These are phyloP conservation scores for Bothrops jararaca DNA, from an alignment of 2,113 vertebrate genomes.

Conservation along the genomic window DNA sequence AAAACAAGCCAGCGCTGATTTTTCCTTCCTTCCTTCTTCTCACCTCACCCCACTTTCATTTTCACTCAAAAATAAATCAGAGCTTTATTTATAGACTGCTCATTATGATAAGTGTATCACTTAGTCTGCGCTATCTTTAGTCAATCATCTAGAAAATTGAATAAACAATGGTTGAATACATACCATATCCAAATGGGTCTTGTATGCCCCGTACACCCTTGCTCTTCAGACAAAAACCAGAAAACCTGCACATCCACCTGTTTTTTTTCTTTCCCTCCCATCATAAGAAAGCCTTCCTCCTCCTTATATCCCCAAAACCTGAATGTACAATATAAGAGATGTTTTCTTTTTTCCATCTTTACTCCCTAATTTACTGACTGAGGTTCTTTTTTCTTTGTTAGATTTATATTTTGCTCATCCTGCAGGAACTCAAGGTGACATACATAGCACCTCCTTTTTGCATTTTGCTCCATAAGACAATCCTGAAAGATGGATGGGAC, in stretches of 20 bases:
- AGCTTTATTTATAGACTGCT: not conserved
- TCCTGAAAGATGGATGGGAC: not conserved
- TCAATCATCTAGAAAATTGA: not conserved
- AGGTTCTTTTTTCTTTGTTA: not conserved
- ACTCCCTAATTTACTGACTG: not conserved
- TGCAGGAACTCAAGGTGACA: not conserved
- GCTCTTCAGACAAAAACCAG: not conserved
- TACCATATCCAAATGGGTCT: not conserved
- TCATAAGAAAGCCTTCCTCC: not conserved
- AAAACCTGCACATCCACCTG: not conserved
- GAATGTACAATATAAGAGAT: not conserved
- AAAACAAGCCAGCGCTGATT: not conserved
- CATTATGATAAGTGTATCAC: not conserved
- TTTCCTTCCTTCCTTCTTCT: not conserved
- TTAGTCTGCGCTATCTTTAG: not conserved
- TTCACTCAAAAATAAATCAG: slow-evolving; percentile 14
- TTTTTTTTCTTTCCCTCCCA: too few species aligned
- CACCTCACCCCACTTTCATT: not conserved
- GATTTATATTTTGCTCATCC: not conserved
- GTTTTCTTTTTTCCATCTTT: not conserved
- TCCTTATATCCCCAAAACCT: not conserved
- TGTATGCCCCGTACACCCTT: not conserved
- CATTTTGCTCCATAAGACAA: not conserved
- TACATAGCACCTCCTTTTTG: not conserved
- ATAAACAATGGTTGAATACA: not conserved